Conservation (phyloP, 2,113 vertebrate species). For the Hypocryptadius cinnamomeus region DNA sequence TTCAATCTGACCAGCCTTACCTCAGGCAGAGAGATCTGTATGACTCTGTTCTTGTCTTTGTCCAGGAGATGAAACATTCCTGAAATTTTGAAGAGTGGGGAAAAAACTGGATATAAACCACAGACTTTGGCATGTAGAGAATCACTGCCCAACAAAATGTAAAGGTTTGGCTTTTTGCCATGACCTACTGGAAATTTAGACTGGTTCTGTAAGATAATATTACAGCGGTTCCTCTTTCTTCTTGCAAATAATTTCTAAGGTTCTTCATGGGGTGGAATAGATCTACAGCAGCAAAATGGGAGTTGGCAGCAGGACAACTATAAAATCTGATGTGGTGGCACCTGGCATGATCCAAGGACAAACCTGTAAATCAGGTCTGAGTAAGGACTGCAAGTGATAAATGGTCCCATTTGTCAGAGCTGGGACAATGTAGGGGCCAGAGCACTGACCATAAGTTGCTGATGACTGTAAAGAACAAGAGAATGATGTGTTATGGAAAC, state of each 20-base stretch:
- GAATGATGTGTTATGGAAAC: background rate
- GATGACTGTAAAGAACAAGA: background rate
- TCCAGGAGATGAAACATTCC: slow-evolving; percentile 66
- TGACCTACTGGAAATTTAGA: background rate
- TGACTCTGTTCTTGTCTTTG: slow-evolving; percentile 49
- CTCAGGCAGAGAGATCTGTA: slow-evolving; percentile 68
- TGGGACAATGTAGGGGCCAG: background rate
- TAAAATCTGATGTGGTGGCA: background rate
- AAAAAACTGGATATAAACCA: background rate
- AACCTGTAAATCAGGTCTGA: background rate
- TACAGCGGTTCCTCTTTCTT: background rate
- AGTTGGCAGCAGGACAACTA: background rate
- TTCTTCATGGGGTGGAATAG: background rate
- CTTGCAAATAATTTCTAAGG: background rate
- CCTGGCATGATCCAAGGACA: background rate
- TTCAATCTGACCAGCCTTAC: slow-evolving; percentile 26
- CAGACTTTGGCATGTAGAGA: background rate
- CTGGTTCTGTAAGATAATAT: background rate
- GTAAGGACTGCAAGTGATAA: background rate
- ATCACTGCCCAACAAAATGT: background rate
- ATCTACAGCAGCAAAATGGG: background rate
- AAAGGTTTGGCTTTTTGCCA: background rate
- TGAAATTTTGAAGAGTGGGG: slow-evolving; percentile 3
- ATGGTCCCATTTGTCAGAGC: background rate
- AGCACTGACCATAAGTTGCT: background rate